Evolutionary conservation across 2,113 vertebrate genomes (phyloP).

Genomic region (Symphodus melops): DNA sequence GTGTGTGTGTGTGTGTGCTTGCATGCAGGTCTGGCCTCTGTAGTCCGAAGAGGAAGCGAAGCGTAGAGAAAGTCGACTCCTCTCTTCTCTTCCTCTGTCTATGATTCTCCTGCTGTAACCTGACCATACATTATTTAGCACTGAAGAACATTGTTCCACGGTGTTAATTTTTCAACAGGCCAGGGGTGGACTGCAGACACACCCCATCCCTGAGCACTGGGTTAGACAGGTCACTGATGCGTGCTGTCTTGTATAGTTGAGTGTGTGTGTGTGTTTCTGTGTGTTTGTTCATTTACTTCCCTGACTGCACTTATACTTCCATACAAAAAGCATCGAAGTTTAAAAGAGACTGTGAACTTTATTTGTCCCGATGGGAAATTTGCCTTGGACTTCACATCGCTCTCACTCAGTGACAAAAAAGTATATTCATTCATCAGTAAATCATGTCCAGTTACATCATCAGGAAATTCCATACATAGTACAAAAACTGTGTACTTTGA

Average conservation of each 20-base stretch:
- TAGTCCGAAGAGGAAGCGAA: conserved; percentile 5
- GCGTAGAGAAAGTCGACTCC: conserved; percentile 4
- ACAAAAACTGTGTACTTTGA: too few relatives aligned
- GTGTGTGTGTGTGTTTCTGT: conserved; percentile 2
- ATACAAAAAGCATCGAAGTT: neutral
- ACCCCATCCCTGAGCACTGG: conserved; percentile 27
- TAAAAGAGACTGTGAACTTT: neutral
- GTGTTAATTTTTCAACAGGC: conserved; percentile 70
- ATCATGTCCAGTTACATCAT: too few relatives aligned
- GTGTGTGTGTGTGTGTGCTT: neutral
- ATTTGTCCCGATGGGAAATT: too few relatives aligned
- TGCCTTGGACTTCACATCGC: too few relatives aligned
- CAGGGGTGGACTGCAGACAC: conserved; percentile 54
- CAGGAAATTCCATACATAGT: too few relatives aligned
- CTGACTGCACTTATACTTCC: conserved; percentile 24
- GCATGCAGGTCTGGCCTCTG: neutral
- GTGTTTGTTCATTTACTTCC: conserved; percentile 16
- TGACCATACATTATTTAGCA: conserved; percentile 69
- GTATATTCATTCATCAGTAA: too few relatives aligned
- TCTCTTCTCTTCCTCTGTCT: conserved; percentile 28
- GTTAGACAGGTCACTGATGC: conserved; percentile 46
- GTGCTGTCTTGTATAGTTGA: neutral
- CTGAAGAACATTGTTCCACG: conserved; percentile 65
- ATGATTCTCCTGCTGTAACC: conserved; percentile 38
- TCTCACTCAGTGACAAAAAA: too few relatives aligned